Conservation (phyloP, 2,888 invertebrate genomes). For the Yponomeuta plumbellus region DNA sequence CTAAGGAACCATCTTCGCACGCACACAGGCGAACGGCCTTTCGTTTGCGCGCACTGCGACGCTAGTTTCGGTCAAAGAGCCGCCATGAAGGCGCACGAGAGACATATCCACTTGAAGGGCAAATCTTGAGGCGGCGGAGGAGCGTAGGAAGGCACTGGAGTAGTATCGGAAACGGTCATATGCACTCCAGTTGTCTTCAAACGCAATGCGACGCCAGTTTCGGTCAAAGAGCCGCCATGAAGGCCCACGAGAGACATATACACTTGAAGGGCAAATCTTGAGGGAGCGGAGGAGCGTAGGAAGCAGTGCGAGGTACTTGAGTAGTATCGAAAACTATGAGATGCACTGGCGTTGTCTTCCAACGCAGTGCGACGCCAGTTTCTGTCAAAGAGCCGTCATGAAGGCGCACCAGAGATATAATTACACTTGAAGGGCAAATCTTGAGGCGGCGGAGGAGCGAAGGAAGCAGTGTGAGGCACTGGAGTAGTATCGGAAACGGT, state of each 20-base stretch:
- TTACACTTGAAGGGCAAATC: not conserved
- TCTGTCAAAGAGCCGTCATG: not conserved
- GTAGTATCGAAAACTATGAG: not conserved
- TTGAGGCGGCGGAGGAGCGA: not conserved
- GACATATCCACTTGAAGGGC: not conserved
- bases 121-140: not conserved
- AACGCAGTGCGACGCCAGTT: not conserved
- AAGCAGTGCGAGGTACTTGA: not conserved
- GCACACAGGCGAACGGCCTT: conserved; percentile 23
- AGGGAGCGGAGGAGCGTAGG: not conserved
- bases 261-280: not conserved
- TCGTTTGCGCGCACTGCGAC: conserved; percentile 18
- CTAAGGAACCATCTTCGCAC: conserved; percentile 19
- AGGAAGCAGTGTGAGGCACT: not conserved
- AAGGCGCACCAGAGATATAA: not conserved
- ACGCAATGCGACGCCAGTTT: not conserved
- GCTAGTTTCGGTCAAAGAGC: not conserved
- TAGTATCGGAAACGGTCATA: not conserved
- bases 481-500: too few species aligned
- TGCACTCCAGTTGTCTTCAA: not conserved
- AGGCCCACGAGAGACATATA: not conserved
- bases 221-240: not conserved
- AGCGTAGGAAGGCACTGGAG: not conserved
- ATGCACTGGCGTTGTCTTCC: not conserved
- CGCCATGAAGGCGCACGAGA: not conserved